These are phyloP conservation scores for Bovichtus variegatus DNA, from an alignment of 2,797 vertebrate species.

Conservation along the genomic window DNA sequence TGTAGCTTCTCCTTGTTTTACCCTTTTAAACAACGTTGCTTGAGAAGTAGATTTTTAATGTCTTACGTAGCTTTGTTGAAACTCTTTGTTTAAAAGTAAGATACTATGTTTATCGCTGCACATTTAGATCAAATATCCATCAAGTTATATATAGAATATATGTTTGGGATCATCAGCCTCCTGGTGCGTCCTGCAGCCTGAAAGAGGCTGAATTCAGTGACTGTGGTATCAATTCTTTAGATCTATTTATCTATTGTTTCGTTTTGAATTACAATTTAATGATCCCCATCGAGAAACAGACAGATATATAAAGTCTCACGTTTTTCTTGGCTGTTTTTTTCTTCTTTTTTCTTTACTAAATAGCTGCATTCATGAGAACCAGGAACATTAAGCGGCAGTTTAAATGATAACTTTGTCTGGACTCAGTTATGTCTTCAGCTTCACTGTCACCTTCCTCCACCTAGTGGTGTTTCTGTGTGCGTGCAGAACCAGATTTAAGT, in stretches of 20 bases:
- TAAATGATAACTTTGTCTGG: background rate
- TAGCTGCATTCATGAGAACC: background rate
- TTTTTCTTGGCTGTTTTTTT: background rate
- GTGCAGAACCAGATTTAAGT: constrained; percentile 1
- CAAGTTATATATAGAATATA: no score
- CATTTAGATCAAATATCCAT: background rate
- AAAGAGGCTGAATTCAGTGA: no score
- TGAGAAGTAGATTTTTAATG: background rate
- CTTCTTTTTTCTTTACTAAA: background rate
- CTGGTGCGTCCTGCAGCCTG: no score
- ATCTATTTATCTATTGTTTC: no score
- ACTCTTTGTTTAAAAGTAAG: background rate
- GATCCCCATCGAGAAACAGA: background rate
- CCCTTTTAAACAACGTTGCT: background rate
- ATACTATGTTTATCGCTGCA: no score
- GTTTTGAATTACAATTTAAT: no score
- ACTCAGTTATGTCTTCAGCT: background rate
- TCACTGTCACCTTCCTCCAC: constrained; percentile 37
- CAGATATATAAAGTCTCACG: background rate
- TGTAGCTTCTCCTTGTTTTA: background rate
- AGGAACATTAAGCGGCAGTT: background rate
- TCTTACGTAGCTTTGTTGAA: background rate
- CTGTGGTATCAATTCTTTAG: no score
- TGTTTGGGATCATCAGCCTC: no score
- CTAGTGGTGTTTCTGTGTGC: constrained; percentile 31